Evolutionary conservation across 1,140 invertebrate species (phyloP).

Genomic region (Ceratitis capitata): DNA sequence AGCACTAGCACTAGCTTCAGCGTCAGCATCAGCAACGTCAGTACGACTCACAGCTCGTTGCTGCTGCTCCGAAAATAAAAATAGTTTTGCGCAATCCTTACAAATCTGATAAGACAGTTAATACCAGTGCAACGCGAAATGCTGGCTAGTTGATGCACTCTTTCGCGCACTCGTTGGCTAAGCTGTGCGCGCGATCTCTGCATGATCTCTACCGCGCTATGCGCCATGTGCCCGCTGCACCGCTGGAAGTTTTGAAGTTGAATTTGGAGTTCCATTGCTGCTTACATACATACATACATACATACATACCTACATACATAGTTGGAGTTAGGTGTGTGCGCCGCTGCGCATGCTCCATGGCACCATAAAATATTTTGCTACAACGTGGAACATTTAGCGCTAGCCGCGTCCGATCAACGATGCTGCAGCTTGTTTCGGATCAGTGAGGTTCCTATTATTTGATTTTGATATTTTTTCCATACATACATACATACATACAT

Average conservation of each 20-base stretch:
- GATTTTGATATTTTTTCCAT: not conserved
- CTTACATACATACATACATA: not conserved
- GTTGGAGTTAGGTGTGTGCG: no score
- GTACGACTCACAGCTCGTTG: not conserved
- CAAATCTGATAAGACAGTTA: conserved; percentile 61
- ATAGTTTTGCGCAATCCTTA: conserved; percentile 57
- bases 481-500: not conserved
- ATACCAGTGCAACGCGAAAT: conserved; percentile 52
- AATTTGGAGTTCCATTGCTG: not conserved
- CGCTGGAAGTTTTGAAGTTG: not conserved
- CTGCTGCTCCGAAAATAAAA: conserved; percentile 45
- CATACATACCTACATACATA: not conserved
- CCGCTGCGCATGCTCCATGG: not conserved
- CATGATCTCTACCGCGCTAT: not conserved
- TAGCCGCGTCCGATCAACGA: not conserved
- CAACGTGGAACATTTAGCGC: not conserved
- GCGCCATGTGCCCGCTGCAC: not conserved
- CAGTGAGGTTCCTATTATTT: conserved; percentile 30
- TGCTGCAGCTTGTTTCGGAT: not conserved
- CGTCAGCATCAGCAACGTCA: conserved; percentile 5
- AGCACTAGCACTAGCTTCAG: not conserved
- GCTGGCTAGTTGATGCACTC: not conserved
- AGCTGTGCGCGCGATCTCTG: not conserved
- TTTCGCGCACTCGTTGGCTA: not conserved
- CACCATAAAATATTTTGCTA: conserved; percentile 12